Base-by-base conservation (phyloP, 1,140 invertebrate species). In the Leptopilina clavipes region DNA sequence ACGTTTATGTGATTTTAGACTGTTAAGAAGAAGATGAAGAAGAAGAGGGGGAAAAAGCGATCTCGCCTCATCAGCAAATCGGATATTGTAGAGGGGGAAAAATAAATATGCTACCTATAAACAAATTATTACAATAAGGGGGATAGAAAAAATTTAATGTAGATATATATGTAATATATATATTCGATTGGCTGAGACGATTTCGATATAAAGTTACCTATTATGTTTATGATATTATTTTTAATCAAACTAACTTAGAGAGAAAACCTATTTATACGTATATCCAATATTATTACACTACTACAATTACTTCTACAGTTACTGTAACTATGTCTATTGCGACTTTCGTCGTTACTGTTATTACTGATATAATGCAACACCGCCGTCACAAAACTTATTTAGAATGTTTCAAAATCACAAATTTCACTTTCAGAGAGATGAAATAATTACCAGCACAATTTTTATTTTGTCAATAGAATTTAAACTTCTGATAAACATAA, bases 1-100 rank as follows among this genome's bases (percentile, higher is more conserved):
- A 87, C 82, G 86, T 89, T 85, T 87, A 89, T 89, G 88, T 89
- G 88, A 89, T 89, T 89, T 88, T 89, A 89, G 88, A 81, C 73
- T 81, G 77, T 82, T 88, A 88, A 89, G 86, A 81, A 78, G 78
- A 31, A 79, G 73, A 82, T 7, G 75, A 31, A 31, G 25, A 31
- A 31, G 25, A 31, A 31, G 25, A 31, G 5, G 5, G 5, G 5
- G 5, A 31, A 31, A 79, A 77, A 65, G 78, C 82, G 81, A 76
- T 77, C 73, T 81, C 81, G 81, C 81, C 82, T 83, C 79, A 73
- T 65, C 44, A 31, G 52, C 6, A 31, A 31, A 31, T 31, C 3
- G 56, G 59, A 71, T 11, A 65, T 22, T n/a, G 75, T 18, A 76
- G 7, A 18, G 45, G 1, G 22, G 25, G 25, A 31, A 31, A 31